These are phyloP conservation scores for Clarias laeviceps DNA, from an alignment of 2,797 vertebrate species.

Conservation along the genomic window DNA sequence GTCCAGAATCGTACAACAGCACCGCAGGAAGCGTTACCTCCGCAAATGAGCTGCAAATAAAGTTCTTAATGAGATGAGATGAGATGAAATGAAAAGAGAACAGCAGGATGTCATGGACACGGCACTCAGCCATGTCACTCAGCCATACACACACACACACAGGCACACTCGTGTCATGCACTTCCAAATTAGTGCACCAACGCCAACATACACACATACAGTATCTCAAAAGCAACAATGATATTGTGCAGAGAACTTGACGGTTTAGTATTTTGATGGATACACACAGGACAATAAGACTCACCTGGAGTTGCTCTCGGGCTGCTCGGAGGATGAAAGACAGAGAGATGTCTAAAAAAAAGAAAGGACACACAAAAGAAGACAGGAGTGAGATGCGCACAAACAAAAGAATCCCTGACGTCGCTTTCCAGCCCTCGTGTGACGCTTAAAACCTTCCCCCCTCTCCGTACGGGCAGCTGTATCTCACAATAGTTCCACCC, in stretches of 20 bases:
- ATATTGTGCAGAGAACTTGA: constrained; percentile 36
- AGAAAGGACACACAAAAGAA: constrained; percentile 69
- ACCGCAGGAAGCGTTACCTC: background rate
- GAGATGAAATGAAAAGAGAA: constrained; percentile 23
- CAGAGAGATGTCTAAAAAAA: constrained; percentile 85
- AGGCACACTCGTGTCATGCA: background rate
- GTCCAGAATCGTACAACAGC: background rate
- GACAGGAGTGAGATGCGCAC: constrained; percentile 65
- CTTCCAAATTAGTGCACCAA: background rate
- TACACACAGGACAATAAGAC: constrained; percentile 38
- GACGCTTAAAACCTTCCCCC: constrained; percentile 71
- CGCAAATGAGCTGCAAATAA: background rate
- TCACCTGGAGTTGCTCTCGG: constrained; percentile 92
- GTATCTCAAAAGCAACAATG: background rate
- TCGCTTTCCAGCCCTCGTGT: constrained; percentile 63
- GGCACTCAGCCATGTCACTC: background rate
- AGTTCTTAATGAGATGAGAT: constrained; percentile 9
- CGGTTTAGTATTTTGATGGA: background rate
- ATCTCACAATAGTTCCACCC: constrained; percentile 67
- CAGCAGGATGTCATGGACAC: constrained; percentile 47
- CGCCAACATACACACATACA: background rate
- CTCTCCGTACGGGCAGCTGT: constrained; percentile 48
- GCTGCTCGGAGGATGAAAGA: constrained; percentile 82
- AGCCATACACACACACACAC: background rate
- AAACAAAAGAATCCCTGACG: constrained; percentile 73